A percentile compares a stretch with the other conserved stretches of the same genome.
These are phyloP conservation scores for Lottia gigantea DNA, from an alignment of 2,888 invertebrate species.

Conservation along the genomic window DNA sequence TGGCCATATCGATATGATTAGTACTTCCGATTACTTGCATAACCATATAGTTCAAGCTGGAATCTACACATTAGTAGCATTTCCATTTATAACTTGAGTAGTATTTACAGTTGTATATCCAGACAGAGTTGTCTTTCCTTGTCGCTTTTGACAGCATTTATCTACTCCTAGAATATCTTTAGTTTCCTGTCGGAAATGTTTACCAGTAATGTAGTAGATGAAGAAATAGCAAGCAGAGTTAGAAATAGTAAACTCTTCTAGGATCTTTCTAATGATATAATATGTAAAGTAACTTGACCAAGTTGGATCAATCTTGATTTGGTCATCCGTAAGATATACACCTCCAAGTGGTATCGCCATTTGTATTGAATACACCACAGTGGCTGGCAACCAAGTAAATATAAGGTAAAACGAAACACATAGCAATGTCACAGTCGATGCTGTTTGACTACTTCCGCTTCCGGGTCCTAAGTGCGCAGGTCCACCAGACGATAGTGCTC, in stretches of 20 bases:
- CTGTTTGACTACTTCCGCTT: conserved; percentile 43
- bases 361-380: conserved; percentile 61
- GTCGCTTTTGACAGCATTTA: conserved; percentile 12
- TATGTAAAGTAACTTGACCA: conserved; percentile 63
- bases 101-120: not conserved
- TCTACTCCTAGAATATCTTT: conserved; percentile 40
- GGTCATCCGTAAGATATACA: conserved; percentile 32
- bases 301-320: conserved; percentile 45
- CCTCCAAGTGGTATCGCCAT: conserved; percentile 50
- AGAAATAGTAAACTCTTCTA: conserved; percentile 63
- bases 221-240: conserved; percentile 67
- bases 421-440: conserved; percentile 65
- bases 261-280: conserved; percentile 50
- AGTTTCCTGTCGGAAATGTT: conserved; percentile 59
- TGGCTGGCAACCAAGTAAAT: conserved; percentile 64
- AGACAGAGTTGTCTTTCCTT: not conserved
- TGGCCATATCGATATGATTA: no score
- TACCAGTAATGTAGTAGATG: conserved; percentile 66
- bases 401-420: conserved; percentile 68
- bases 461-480: conserved; percentile 39
- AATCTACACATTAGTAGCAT: not conserved
- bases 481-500: conserved; percentile 49
- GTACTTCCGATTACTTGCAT: no score
- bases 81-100: not conserved
- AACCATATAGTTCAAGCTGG: no score